phyloP scores from a whole-genome alignment of 2,113 vertebrate species.

The Asarcornis scutulata region DNA sequence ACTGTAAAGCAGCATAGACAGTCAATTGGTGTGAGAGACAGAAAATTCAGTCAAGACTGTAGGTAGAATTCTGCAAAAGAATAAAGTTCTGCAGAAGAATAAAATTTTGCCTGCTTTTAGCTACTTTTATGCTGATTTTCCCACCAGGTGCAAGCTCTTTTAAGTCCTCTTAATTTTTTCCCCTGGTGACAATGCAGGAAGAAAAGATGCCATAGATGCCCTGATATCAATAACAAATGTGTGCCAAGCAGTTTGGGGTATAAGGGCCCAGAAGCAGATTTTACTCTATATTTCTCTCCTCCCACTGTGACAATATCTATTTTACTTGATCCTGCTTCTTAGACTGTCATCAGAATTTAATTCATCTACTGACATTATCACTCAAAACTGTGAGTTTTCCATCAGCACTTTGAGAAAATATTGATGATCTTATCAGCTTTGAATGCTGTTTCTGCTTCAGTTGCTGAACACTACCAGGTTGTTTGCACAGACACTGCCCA shows the following conservation, averaged over 20 bases:
- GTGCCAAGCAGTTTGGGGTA: neutral
- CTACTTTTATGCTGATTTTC: neutral
- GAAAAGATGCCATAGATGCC: neutral
- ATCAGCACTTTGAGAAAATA: neutral
- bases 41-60: neutral
- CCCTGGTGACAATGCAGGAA: neutral
- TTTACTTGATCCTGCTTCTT: neutral
- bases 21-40: neutral
- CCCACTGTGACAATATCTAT: neutral
- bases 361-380: neutral
- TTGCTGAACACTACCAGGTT: neutral
- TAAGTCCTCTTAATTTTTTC: neutral
- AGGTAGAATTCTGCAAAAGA: neutral
- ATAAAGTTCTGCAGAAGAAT: neutral
- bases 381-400: fast-evolving
- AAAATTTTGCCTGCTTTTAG: neutral
- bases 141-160: neutral
- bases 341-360: neutral
- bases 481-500: neutral
- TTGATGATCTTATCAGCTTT: neutral
- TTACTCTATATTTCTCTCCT: neutral
- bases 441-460: neutral
- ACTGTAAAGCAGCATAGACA: neutral
- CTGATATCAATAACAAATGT: neutral
- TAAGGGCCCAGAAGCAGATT: neutral